Evolutionary conservation across 2,113 vertebrate genomes (phyloP).

Genomic region (Felis catus): DNA sequence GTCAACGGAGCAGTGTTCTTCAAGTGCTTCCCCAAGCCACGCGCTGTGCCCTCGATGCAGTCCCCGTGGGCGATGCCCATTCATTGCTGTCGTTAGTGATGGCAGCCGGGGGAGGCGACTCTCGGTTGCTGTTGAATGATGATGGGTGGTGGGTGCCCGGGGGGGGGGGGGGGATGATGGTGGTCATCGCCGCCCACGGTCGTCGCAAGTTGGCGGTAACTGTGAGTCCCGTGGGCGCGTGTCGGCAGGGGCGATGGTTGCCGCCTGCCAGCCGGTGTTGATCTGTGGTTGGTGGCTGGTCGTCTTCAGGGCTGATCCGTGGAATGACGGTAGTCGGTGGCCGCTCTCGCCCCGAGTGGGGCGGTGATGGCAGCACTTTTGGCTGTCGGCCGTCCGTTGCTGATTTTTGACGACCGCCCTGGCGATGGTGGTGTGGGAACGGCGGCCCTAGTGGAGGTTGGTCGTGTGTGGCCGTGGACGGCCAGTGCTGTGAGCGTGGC

Average conservation of each 20-base stretch:
- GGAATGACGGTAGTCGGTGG: background rate
- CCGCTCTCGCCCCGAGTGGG: background rate
- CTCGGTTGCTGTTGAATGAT: background rate
- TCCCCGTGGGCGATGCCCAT: fast-evolving
- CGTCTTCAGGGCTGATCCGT: background rate
- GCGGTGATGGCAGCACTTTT: background rate
- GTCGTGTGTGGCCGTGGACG: background rate
- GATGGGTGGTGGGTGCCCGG: too few relatives aligned
- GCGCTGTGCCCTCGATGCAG: fast-evolving
- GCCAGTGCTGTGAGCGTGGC: fast-evolving
- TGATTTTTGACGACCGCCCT: background rate
- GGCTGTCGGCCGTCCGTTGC: background rate
- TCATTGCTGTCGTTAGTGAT: background rate
- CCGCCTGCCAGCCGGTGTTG: too few relatives aligned
- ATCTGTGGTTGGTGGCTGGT: too few relatives aligned
- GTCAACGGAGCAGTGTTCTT: fast-evolving
- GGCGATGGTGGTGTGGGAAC: background rate
- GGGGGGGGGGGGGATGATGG: too few relatives aligned
- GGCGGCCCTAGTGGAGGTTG: fast-evolving
- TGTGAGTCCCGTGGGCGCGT: background rate
- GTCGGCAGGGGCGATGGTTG: too few relatives aligned
- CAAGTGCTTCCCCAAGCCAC: background rate
- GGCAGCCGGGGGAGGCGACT: background rate
- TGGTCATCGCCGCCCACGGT: background rate
- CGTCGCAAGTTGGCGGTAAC: too few relatives aligned